Conservation (phyloP, 2,888 invertebrate species). For the Reticulitermes lucifugus region DNA sequence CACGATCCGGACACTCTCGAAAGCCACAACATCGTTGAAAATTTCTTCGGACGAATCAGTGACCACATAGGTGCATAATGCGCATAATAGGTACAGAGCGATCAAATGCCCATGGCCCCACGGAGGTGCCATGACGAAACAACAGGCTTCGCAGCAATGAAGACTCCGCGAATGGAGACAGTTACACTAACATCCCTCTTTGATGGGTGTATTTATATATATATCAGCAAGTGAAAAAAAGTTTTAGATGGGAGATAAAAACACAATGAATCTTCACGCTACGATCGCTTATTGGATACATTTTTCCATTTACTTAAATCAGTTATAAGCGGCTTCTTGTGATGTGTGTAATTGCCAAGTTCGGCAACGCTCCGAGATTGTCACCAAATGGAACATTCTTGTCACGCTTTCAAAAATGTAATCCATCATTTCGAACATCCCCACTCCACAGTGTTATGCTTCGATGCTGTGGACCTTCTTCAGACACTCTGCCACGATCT, state of each 20-base stretch:
- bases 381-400: background rate
- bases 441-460: background rate
- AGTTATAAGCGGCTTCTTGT: background rate
- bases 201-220: slow-evolving; percentile 6
- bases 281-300: background rate
- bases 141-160: too few species aligned
- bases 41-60: background rate
- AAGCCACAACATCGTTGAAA: background rate
- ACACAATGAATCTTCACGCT: background rate
- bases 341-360: background rate
- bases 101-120: background rate
- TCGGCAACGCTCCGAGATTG: background rate
- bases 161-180: background rate
- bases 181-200: background rate
- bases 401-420: background rate
- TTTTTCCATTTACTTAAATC: background rate
- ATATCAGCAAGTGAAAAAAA: background rate
- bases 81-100: background rate
- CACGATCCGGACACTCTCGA: background rate
- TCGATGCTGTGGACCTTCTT: background rate
- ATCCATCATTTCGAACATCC: background rate
- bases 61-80: background rate
- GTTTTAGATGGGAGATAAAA: background rate
- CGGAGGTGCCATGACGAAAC: background rate
- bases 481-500: background rate